Percentiles rank a stretch among this genome's conserved stretches.
These are phyloP conservation scores for Drosophila siamana DNA, from an alignment of 2,888 invertebrate genomes.

Conservation along the genomic window DNA sequence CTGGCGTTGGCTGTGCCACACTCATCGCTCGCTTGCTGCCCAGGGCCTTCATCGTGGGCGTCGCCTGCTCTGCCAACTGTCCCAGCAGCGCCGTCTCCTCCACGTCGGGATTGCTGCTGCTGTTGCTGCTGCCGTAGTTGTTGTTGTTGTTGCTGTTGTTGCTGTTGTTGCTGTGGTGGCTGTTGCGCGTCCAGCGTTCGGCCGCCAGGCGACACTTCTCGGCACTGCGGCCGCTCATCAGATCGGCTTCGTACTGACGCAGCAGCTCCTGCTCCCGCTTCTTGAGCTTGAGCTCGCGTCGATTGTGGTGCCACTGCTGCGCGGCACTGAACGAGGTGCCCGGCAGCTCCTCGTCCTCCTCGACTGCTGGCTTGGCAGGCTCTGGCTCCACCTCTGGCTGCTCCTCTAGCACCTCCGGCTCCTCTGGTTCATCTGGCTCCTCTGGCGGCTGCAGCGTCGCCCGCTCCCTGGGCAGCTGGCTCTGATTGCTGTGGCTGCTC, in stretches of 20 bases:
- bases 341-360: neutral
- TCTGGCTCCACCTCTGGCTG: neutral
- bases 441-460: neutral
- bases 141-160: too few relatives aligned
- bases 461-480: neutral
- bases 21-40: neutral
- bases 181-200: constrained; percentile 48
- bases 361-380: neutral
- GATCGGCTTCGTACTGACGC: constrained; percentile 48
- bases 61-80: neutral
- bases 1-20: neutral
- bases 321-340: neutral
- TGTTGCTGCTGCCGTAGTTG: too few relatives aligned
- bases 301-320: neutral
- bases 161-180: neutral
- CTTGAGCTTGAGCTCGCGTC: constrained; percentile 36
- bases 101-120: constrained; percentile 1
- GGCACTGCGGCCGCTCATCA: constrained; percentile 43
- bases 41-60: neutral
- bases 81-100: constrained; percentile 17
- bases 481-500: neutral
- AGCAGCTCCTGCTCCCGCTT: constrained; percentile 51
- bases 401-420: neutral
- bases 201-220: constrained; percentile 52
- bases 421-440: neutral